Evolutionary conservation across 2,888 invertebrate genomes (phyloP).

Genomic region (Rhingia rostrata): DNA sequence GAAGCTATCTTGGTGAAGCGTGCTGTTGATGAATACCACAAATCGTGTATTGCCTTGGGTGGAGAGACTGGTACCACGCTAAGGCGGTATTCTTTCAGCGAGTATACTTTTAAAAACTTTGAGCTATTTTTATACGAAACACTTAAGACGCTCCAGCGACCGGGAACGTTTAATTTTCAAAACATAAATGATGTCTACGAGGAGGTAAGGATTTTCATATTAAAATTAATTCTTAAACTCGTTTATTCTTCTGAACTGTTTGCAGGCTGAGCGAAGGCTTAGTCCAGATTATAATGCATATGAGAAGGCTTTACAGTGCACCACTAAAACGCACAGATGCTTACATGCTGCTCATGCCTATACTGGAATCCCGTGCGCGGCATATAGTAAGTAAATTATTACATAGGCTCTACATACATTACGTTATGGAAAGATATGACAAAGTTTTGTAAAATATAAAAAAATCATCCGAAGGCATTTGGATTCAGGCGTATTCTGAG

Average conservation of each 20-base stretch:
- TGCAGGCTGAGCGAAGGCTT: slow-evolving; percentile 83
- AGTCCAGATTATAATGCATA: slow-evolving; percentile 83
- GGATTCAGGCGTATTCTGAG: not conserved
- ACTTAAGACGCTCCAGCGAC: slow-evolving; percentile 89
- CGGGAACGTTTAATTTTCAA: slow-evolving; percentile 86
- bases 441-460: slow-evolving; percentile 3
- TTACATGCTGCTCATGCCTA: slow-evolving; percentile 96
- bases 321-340: slow-evolving; percentile 94
- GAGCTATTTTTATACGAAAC: slow-evolving; percentile 95
- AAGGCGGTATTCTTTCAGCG: slow-evolving; percentile 87
- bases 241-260: slow-evolving; percentile 61
- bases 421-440: not conserved
- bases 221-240: not conserved
- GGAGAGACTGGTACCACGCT: slow-evolving; percentile 83
- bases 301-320: slow-evolving; percentile 92
- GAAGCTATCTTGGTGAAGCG: slow-evolving; percentile 94
- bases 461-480: slow-evolving; percentile 1
- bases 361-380: slow-evolving; percentile 91
- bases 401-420: not conserved
- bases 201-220: slow-evolving; percentile 83
- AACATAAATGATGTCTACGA: slow-evolving; percentile 87
- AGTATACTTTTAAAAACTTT: slow-evolving; percentile 90
- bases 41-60: slow-evolving; percentile 88
- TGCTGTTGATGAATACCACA: slow-evolving; percentile 92
- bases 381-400: slow-evolving; percentile 88